Evolutionary conservation across 1,140 invertebrate species (phyloP).

Genomic region (Saxidomus purpurata): DNA sequence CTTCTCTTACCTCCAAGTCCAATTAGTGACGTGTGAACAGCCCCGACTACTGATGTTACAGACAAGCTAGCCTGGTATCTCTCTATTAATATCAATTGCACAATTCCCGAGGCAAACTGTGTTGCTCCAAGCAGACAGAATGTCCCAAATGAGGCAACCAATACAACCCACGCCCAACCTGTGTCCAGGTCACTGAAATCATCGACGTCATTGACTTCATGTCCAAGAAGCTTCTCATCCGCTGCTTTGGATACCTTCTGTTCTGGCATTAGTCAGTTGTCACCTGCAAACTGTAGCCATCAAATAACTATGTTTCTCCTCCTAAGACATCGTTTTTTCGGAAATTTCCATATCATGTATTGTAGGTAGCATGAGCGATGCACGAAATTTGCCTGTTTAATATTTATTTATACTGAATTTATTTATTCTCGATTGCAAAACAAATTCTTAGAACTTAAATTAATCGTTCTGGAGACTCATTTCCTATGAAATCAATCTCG

Average conservation of each 20-base stretch:
- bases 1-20: not conserved
- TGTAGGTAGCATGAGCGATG: no score
- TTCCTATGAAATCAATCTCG: no score
- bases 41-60: not conserved
- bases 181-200: not conserved
- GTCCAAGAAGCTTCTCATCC: not conserved
- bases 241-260: not conserved
- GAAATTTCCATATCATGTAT: no score
- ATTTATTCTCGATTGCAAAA: no score
- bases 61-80: not conserved
- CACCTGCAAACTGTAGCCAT: no score
- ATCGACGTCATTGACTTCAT: not conserved
- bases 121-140: not conserved
- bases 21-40: not conserved
- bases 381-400: no score
- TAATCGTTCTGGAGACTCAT: no score
- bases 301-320: no score
- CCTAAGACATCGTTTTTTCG: no score
- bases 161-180: not conserved
- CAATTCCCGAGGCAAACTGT: constrained; percentile 7
- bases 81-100: not conserved
- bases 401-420: no score
- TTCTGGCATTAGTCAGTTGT: no score
- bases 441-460: no score
- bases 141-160: not conserved